Base-by-base conservation (phyloP, 1,140 invertebrate genomes). In the Mercenaria mercenaria region DNA sequence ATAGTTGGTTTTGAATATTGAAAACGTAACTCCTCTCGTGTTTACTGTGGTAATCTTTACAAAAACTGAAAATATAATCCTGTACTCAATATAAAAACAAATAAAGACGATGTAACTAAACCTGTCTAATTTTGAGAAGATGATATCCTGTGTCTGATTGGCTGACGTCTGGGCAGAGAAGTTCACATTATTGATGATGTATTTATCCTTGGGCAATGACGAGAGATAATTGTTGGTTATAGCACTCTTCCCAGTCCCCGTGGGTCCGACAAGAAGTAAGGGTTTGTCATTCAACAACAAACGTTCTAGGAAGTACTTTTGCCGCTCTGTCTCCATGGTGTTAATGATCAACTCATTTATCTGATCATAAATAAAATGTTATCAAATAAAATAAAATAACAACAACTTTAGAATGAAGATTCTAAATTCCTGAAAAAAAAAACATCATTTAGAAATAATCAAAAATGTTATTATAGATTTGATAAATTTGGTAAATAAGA, bases 101-200 rank as follows among this genome's bases (percentile, higher is more conserved):
- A n/a, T n/a, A n/a, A n/a, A n/a, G n/a, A n/a, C n/a, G n/a, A n/a
- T n/a, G 43, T 8, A 47, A 47, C 43, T 64, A 11, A 86, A 96
- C 95, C 95, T 95, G 80, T 96, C 95, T 13, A 96, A 92, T 85
- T 96, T 96, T 0, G 95, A 95, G 88, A 96, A 95, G 20, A 96
- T 95, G 74, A 95, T 96, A 82, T 96, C 95, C 91, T 96, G 96
- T 23, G 95, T 95, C 82, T 95, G 94, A 92, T 95, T 95, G 81
- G 95, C 95, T 81, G 95, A 95, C 26, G 96, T 96, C 85, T 95
- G 95, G 29, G 96, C 95, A 10, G 96, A 96, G 91, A 96, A 96
- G 90, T 95, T 96, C n/a, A 96, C 92, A 90, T 95, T 95, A 91
- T 93, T 95, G 61, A 94, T 93, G 37, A 95, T 93, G 88, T 94